phyloP scores from a whole-genome alignment of 2,113 vertebrate species.

The Lampris megalopsis region DNA sequence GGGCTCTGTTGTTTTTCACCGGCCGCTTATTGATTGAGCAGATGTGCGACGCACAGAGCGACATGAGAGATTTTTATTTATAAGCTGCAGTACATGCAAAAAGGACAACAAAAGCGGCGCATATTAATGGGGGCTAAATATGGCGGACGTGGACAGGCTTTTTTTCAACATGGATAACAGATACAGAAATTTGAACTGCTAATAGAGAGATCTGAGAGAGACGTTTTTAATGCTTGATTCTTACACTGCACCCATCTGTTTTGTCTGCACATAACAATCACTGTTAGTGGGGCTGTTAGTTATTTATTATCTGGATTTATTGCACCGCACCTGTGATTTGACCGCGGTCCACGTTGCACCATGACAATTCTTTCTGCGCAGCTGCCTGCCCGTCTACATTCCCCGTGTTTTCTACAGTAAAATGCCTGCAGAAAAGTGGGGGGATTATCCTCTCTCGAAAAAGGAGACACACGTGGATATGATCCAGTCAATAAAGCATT shows the following conservation, averaged over 20 bases:
- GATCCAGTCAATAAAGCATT: slow-evolving; percentile 22
- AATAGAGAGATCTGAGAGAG: too few relatives aligned
- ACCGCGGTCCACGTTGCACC: too few relatives aligned
- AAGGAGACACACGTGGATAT: background rate
- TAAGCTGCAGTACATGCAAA: slow-evolving; percentile 14
- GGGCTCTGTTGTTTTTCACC: slow-evolving; percentile 30
- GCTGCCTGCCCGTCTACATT: slow-evolving; percentile 8
- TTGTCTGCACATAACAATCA: too few relatives aligned
- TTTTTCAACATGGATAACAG: too few relatives aligned
- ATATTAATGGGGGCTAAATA: slow-evolving; percentile 8
- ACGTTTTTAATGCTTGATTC: too few relatives aligned
- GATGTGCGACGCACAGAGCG: background rate
- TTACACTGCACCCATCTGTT: too few relatives aligned
- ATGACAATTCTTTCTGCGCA: background rate
- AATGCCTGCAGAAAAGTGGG: background rate
- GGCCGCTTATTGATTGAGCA: slow-evolving; percentile 29
- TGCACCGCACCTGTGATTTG: too few relatives aligned
- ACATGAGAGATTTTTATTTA: slow-evolving; percentile 21
- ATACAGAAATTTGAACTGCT: too few relatives aligned
- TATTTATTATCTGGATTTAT: too few relatives aligned
- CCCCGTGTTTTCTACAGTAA: background rate
- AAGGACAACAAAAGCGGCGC: slow-evolving; percentile 40
- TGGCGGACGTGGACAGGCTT: too few relatives aligned
- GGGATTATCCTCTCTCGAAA: slow-evolving; percentile 1
- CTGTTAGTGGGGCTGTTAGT: too few relatives aligned